Evolutionary conservation across 2,797 vertebrate species (phyloP).

Genomic region (Lagorchestes hirsutus): DNA sequence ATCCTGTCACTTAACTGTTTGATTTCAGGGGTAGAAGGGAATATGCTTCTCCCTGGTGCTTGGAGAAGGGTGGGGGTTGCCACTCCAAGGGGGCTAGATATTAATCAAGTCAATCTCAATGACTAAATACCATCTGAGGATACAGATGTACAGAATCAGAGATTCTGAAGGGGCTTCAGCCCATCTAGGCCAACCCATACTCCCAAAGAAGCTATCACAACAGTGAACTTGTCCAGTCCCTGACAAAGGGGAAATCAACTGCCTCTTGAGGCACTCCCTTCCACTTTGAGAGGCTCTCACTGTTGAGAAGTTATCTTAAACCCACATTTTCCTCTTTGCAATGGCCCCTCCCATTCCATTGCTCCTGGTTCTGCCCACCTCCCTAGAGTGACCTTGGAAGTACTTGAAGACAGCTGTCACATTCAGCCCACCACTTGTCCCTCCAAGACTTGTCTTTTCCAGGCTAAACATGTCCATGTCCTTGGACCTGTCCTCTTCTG

Average conservation of each 20-base stretch:
- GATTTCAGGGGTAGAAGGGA: slow-evolving; percentile 24
- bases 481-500: not conserved
- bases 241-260: not conserved
- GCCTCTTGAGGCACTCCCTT: not conserved
- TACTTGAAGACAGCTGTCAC: not conserved
- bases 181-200: not conserved
- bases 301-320: not conserved
- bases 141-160: not conserved
- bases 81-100: slow-evolving; percentile 3
- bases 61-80: slow-evolving; percentile 10
- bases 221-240: not conserved
- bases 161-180: not conserved
- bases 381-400: not conserved
- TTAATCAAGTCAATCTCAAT: not conserved
- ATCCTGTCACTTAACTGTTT: slow-evolving; percentile 53
- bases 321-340: not conserved
- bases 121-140: not conserved
- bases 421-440: not conserved
- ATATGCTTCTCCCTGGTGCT: slow-evolving; percentile 41
- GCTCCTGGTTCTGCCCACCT: not conserved
- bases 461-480: not conserved
- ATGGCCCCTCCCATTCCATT: not conserved
- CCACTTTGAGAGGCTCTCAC: not conserved
- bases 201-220: not conserved
- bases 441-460: not conserved